Percentiles rank a stretch among this genome's conserved stretches.
Conservation (phyloP, 2,113 vertebrate species). For the Planiliza haematocheilus region DNA sequence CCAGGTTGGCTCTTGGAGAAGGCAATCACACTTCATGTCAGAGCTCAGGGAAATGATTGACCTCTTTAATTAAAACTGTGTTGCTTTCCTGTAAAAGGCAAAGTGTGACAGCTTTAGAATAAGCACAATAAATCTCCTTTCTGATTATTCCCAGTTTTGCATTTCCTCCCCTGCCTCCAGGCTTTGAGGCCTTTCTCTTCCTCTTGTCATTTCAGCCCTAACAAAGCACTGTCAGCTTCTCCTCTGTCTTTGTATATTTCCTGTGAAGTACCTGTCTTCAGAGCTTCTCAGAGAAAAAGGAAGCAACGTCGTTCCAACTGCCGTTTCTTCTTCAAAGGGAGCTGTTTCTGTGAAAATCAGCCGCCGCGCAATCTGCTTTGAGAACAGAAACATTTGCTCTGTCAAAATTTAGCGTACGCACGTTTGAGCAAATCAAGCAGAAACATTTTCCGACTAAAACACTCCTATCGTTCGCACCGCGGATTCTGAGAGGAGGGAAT, state of each 20-base stretch:
- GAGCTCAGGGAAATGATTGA: constrained; percentile 68
- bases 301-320: constrained; percentile 56
- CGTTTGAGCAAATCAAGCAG: constrained; percentile 59
- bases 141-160: constrained; percentile 73
- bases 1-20: constrained; percentile 50
- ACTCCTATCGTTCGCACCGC: constrained; percentile 18
- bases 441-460: constrained; percentile 48
- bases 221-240: constrained; percentile 75
- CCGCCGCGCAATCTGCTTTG: constrained; percentile 53
- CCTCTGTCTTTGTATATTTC: constrained; percentile 76
- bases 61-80: constrained; percentile 77
- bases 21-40: constrained; percentile 61
- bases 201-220: constrained; percentile 70
- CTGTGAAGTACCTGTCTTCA: constrained; percentile 79
- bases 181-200: constrained; percentile 69
- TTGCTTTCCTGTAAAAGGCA: constrained; percentile 64
- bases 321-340: constrained; percentile 78
- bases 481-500: constrained; percentile 30
- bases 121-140: constrained; percentile 75
- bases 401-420: constrained; percentile 63
- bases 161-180: constrained; percentile 46
- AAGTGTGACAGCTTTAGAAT: constrained; percentile 75
- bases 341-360: constrained; percentile 70
- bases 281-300: constrained; percentile 66
- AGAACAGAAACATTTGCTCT: constrained; percentile 72